These are phyloP conservation scores for Parotocinclus haroldoi DNA, from an alignment of 2,797 vertebrate genomes.

Conservation along the genomic window DNA sequence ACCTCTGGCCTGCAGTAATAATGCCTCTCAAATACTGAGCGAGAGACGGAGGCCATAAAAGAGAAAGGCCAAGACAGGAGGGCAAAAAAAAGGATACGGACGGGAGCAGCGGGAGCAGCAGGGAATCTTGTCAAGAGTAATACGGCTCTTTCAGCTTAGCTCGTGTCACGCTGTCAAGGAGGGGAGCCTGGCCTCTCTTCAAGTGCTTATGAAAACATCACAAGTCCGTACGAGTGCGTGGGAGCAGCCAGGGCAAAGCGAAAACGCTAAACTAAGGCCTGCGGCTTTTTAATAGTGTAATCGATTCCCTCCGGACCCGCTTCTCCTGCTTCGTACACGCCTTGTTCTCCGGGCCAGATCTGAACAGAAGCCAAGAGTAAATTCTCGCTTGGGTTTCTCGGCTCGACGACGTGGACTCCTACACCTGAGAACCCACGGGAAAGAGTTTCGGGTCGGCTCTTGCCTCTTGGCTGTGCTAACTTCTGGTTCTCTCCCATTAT, in stretches of 20 bases:
- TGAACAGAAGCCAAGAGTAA: conserved; percentile 49
- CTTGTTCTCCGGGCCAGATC: conserved; percentile 62
- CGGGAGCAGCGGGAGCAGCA: conserved; percentile 33
- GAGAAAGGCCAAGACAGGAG: conserved; percentile 32
- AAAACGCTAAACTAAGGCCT: conserved; percentile 17
- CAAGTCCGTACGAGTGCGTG: conserved; percentile 23
- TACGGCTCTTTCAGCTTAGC: conserved; percentile 41
- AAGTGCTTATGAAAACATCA: conserved; percentile 41
- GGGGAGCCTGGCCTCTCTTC: conserved; percentile 38
- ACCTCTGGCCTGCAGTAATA: conserved; percentile 50
- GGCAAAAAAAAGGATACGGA: conserved; percentile 24
- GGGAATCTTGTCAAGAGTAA: conserved; percentile 47
- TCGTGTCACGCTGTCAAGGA: conserved; percentile 45
- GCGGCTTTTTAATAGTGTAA: conserved; percentile 21
- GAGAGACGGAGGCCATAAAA: conserved; percentile 28
- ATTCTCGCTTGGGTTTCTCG: conserved; percentile 55
- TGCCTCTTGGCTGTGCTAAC: no score
- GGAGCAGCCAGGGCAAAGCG: conserved; percentile 11
- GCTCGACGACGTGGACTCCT: conserved; percentile 38
- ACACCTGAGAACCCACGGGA: conserved; percentile 52
- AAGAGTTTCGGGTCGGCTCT: no score
- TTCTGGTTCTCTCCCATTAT: no score
- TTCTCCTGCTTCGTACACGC: conserved; percentile 62
- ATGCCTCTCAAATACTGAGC: conserved; percentile 54
- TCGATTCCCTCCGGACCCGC: conserved; percentile 42